phyloP scores from a whole-genome alignment of 2,888 invertebrate genomes.

The Apodemia duryi region DNA sequence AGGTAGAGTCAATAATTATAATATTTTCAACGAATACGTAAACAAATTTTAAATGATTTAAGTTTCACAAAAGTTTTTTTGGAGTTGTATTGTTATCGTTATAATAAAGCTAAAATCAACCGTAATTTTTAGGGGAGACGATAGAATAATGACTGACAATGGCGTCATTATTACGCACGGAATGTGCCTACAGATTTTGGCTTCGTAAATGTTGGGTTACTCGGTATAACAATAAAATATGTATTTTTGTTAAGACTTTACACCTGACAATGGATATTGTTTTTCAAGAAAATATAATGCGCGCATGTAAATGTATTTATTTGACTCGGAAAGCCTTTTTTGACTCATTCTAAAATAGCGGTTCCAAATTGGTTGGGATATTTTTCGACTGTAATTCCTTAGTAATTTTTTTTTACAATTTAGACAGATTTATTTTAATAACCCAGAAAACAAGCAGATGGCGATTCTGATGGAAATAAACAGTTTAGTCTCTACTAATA shows the following conservation, averaged over 20 bases:
- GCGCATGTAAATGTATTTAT: not conserved
- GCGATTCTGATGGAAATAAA: too few relatives aligned
- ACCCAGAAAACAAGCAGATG: too few relatives aligned
- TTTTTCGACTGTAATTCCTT: too few relatives aligned
- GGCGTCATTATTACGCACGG: not conserved
- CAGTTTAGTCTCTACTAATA: too few relatives aligned
- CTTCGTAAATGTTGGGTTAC: constrained; percentile 5
- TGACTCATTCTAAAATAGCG: too few relatives aligned
- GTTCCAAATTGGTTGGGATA: too few relatives aligned
- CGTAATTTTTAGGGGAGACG: not conserved
- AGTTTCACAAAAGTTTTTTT: not conserved
- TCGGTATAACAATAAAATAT: constrained; percentile 2
- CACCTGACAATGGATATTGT: not conserved
- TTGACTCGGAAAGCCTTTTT: too few relatives aligned
- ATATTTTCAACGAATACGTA: not conserved
- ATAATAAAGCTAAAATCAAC: not conserved
- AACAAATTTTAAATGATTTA: not conserved
- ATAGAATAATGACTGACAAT: constrained; percentile 1
- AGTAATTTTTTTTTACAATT: too few relatives aligned
- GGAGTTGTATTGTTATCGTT: not conserved
- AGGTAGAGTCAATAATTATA: not conserved
- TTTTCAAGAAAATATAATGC: not conserved
- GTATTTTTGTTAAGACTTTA: constrained; percentile 6
- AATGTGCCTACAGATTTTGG: constrained; percentile 2
- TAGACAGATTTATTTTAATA: too few relatives aligned